These are phyloP conservation scores for Drosophila nigricruria DNA, from an alignment of 2,888 invertebrate genomes.

Conservation along the genomic window DNA sequence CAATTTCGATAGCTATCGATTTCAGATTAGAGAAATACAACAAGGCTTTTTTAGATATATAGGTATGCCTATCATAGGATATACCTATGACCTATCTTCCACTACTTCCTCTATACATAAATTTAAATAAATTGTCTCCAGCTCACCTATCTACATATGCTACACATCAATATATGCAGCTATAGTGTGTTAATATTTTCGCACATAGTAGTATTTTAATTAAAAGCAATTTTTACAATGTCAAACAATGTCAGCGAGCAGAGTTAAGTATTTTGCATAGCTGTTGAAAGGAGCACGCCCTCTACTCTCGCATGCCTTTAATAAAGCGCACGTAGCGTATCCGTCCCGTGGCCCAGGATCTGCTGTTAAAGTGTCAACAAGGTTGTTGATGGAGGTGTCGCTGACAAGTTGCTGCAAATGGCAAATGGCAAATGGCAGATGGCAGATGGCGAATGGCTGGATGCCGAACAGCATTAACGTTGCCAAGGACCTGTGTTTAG, in stretches of 20 bases:
- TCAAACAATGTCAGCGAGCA: slow-evolving; percentile 61
- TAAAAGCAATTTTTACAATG: slow-evolving; percentile 72
- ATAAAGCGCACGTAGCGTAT: slow-evolving; percentile 19
- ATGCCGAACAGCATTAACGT: slow-evolving; percentile 12
- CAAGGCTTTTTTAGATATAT: no score
- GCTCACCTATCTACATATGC: neutral
- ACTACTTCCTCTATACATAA: neutral
- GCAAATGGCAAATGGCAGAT: slow-evolving; percentile 5
- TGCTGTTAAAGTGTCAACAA: slow-evolving; percentile 73
- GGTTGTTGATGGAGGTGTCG: slow-evolving; percentile 69
- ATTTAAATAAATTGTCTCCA: neutral
- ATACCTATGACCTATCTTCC: neutral
- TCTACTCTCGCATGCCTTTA: neutral
- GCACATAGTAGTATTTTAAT: slow-evolving; percentile 60
- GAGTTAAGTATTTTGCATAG: slow-evolving; percentile 60
- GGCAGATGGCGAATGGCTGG: slow-evolving; percentile 6
- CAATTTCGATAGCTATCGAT: neutral
- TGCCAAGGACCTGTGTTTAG: slow-evolving; percentile 6
- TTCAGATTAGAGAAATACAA: no score
- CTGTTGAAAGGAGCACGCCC: slow-evolving; percentile 38
- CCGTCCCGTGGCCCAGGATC: slow-evolving; percentile 24
- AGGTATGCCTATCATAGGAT: neutral
- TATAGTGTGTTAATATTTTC: slow-evolving; percentile 27
- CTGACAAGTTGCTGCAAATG: slow-evolving; percentile 44
- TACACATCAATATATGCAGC: neutral